A percentile compares a stretch with the other conserved stretches of the same genome.
phyloP scores from a whole-genome alignment of 1,140 invertebrate genomes.

The Solenopsis invicta region DNA sequence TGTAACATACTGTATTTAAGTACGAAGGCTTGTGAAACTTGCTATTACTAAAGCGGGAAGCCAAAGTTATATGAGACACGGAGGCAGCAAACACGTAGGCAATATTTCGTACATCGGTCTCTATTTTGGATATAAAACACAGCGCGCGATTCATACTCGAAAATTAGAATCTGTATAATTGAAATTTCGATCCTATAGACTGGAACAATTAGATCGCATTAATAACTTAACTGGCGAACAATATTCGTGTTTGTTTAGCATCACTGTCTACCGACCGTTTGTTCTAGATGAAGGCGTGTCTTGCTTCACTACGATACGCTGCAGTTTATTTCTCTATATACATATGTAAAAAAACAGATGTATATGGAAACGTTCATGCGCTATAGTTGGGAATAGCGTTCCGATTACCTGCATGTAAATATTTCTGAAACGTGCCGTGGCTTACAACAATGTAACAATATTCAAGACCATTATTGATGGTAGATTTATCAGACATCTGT shows the following conservation, averaged over 20 bases:
- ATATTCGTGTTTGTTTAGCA: conserved; percentile 58
- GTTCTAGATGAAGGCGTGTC: conserved; percentile 19
- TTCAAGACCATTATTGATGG: neutral
- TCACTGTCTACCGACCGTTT: conserved; percentile 41
- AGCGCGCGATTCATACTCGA: neutral
- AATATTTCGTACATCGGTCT: conserved; percentile 76
- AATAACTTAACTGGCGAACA: conserved; percentile 29
- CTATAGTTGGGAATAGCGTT: neutral
- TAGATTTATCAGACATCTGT: neutral
- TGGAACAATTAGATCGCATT: conserved; percentile 31
- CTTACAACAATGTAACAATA: neutral
- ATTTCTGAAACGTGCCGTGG: neutral
- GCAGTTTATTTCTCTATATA: neutral
- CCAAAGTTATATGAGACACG: conserved; percentile 83
- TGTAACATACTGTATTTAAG: conserved; percentile 88
- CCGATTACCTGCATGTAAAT: neutral
- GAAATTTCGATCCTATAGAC: conserved; percentile 5
- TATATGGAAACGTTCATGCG: neutral
- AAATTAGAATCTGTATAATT: neutral
- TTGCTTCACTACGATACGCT: neutral
- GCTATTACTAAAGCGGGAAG: conserved; percentile 86
- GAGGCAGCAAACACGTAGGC: conserved; percentile 71
- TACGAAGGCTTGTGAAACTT: conserved; percentile 87
- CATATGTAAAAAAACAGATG: neutral
- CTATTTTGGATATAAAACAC: conserved; percentile 76